phyloP scores from a whole-genome alignment of 2,113 vertebrate genomes.

The Myrmecophaga tridactyla region DNA sequence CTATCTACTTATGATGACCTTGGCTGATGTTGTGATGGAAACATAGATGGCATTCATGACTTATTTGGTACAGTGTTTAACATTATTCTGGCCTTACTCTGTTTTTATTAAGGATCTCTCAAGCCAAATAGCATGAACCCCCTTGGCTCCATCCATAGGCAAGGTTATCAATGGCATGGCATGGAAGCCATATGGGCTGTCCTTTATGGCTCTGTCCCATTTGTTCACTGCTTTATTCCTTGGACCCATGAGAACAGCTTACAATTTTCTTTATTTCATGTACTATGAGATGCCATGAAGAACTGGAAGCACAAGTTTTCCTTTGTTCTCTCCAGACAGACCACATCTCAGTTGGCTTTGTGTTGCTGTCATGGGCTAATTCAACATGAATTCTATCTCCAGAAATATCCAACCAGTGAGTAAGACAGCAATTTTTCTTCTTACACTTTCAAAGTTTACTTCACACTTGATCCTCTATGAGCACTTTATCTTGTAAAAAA shows the following conservation, averaged over 20 bases:
- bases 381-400: neutral
- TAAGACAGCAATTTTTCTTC: neutral
- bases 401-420: neutral
- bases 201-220: neutral
- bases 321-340: too few species aligned
- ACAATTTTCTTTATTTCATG: neutral
- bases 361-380: too few species aligned
- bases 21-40: neutral
- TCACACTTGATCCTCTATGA: neutral
- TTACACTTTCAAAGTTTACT: too few species aligned
- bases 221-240: neutral
- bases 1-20: neutral
- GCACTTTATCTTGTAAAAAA: neutral
- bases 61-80: neutral
- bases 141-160: neutral
- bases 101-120: neutral
- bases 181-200: neutral
- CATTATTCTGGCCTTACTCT: neutral
- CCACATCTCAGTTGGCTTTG: neutral
- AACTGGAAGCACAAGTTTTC: neutral
- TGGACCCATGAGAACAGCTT: too few species aligned
- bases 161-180: neutral
- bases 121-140: neutral
- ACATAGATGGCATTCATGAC: neutral
- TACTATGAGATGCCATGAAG: too few species aligned